These are phyloP conservation scores for Batillaria attramentaria DNA, from an alignment of 1,140 invertebrate species.

Conservation along the genomic window DNA sequence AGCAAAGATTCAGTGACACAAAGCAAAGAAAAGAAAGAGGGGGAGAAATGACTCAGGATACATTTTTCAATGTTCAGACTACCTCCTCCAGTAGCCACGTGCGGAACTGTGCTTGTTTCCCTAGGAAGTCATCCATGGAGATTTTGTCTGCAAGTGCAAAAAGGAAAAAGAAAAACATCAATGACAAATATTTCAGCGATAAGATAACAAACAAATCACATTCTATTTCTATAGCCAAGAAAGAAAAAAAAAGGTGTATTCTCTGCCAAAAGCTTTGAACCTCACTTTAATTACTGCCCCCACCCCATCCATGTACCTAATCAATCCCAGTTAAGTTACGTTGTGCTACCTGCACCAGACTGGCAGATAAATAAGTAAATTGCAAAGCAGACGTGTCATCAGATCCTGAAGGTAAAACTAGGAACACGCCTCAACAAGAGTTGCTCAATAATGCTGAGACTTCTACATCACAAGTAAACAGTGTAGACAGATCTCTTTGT, in stretches of 20 bases:
- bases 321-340: no score
- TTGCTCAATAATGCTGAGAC: no score
- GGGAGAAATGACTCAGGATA: not conserved
- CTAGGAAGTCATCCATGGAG: constrained; percentile 60
- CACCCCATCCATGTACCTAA: no score
- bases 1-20: not conserved
- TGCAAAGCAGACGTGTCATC: no score
- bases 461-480: no score
- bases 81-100: constrained; percentile 61
- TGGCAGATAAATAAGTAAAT: no score
- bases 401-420: no score
- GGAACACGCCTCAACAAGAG: no score
- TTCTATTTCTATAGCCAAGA: not conserved
- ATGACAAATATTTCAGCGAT: not conserved
- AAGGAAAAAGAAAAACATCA: not conserved
- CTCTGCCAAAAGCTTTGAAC: not conserved
- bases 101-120: constrained; percentile 57
- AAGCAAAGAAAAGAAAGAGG: no score
- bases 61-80: constrained; percentile 3
- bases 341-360: no score
- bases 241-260: not conserved
- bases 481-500: no score
- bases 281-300: no score
- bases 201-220: not conserved
- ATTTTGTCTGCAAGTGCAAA: constrained; percentile 52